Evolutionary conservation across 2,797 vertebrate genomes (phyloP).

Genomic region (Myoxocephalus aenaeus): DNA sequence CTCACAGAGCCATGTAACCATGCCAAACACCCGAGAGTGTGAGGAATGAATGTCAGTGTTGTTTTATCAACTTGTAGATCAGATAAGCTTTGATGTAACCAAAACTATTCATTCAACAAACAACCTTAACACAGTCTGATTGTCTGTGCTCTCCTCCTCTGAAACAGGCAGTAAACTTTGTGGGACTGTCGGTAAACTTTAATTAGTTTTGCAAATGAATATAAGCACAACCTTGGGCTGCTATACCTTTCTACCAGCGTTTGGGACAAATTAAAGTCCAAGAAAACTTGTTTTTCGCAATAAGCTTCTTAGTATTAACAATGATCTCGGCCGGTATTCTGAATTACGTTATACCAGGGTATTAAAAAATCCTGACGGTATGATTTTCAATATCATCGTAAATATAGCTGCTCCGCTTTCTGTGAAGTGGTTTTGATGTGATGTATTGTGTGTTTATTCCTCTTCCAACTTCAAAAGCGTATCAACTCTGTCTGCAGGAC

Average conservation of each 20-base stretch:
- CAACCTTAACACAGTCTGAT: slow-evolving; percentile 46
- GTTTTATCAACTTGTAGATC: slow-evolving; percentile 57
- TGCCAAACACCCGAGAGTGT: slow-evolving; percentile 13
- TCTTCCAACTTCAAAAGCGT: too few relatives aligned
- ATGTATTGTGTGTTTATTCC: too few relatives aligned
- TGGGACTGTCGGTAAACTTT: slow-evolving; percentile 63
- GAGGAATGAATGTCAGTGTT: slow-evolving; percentile 33
- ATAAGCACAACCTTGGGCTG: slow-evolving; percentile 31
- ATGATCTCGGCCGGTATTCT: neutral
- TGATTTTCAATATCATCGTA: neutral
- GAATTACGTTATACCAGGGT: neutral
- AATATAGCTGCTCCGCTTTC: neutral
- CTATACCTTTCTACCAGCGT: neutral
- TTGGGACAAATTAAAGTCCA: slow-evolving; percentile 27
- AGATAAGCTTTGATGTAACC: slow-evolving; percentile 47
- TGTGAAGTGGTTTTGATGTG: too few relatives aligned
- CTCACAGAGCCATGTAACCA: slow-evolving; percentile 20
- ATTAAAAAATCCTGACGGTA: neutral
- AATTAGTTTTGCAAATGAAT: slow-evolving; percentile 76
- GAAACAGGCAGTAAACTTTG: slow-evolving; percentile 52
- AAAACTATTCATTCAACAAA: slow-evolving; percentile 57
- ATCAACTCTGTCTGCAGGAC: too few relatives aligned
- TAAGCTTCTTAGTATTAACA: neutral
- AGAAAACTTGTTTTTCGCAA: neutral
- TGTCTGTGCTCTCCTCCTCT: slow-evolving; percentile 21